phyloP scores from a whole-genome alignment of 2,797 vertebrate genomes.

The Rhinophrynus dorsalis region DNA sequence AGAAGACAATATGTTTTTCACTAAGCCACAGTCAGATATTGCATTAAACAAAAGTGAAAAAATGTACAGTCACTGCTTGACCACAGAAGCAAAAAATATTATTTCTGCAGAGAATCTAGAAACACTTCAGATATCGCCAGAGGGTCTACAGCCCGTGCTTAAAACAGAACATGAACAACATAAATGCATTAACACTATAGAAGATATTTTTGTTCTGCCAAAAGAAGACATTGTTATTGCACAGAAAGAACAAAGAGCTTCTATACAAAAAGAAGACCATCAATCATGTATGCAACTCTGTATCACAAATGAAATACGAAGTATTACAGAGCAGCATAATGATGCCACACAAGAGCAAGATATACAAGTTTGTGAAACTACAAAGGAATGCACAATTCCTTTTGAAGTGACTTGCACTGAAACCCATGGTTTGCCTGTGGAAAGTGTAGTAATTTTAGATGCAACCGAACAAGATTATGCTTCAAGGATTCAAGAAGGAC shows the following conservation, averaged over 20 bases:
- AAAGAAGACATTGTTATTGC: conserved; percentile 71
- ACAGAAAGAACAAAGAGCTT: conserved; percentile 70
- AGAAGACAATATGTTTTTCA: conserved; percentile 69
- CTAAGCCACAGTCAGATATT: conserved; percentile 64
- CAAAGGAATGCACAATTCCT: conserved; percentile 69
- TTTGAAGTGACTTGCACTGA: conserved; percentile 70
- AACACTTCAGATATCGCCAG: conserved; percentile 64
- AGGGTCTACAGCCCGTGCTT: conserved; percentile 60
- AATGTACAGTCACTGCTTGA: conserved; percentile 62
- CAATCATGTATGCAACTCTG: conserved; percentile 72
- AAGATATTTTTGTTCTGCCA: conserved; percentile 68
- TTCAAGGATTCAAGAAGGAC: conserved; percentile 78
- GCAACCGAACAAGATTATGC: conserved; percentile 79
- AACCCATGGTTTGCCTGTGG: conserved; percentile 70
- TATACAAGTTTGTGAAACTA: conserved; percentile 58
- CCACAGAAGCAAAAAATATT: conserved; percentile 68
- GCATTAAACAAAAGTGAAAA: conserved; percentile 72
- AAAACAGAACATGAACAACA: conserved; percentile 64
- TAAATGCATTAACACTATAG: conserved; percentile 68
- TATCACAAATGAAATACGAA: conserved; percentile 65
- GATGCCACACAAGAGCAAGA: conserved; percentile 68
- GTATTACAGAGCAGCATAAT: conserved; percentile 68
- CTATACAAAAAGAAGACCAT: conserved; percentile 76
- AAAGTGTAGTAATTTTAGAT: conserved; percentile 69
- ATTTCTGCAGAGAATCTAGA: conserved; percentile 69